Base-by-base conservation (phyloP, 2,113 vertebrate species). In the Muscicapa adusta region DNA sequence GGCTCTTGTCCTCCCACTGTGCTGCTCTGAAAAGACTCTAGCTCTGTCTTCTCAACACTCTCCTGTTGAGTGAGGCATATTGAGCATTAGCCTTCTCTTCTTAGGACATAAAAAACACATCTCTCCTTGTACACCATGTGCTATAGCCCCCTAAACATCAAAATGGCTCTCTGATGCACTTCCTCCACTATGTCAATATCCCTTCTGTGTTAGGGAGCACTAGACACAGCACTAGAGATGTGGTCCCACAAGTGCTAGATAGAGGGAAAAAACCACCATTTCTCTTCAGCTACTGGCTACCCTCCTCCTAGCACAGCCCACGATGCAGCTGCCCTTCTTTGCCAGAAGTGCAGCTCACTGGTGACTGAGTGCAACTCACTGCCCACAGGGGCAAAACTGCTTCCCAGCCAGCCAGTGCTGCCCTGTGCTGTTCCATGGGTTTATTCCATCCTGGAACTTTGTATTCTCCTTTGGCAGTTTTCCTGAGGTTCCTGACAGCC, bases 291-390 rank as follows among this genome's bases (percentile, higher is more conserved):
- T 83, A 15, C 13, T 71, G 24, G 6, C 67, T 40, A 24, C 2
- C 2, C 6, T 57, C 33, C 25, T 60, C 45, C 45, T 58, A 23
- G 29, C 2, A 18, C 14, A 91, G 38, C 48, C 20, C 51, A 85
- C 0, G 1, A 31, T n/a, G 9, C 19, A 63, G 13, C 48, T 6
- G 10, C 5, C 18, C 6, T 2, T 8, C 60, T 56, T 61, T 74
- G 45, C 33, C 50, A 77, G 33, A 84, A 80, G 12, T 25, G 4
- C 48, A 63, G 70, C 24, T 57, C 38, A 23, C 34, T 23, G n/a
- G 31, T 18, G n/a, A n/a, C 31, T 76, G 38, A 1, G 3, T 20
- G 9, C 34, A 79, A 12, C 8, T 68, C 18, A 5, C 4, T 57
- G 26, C 2, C 17, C n/a, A 62, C 22, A 71, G 1, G 33, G 15